Evolutionary conservation across 2,797 vertebrate species (phyloP), one percentile per base, ranked within the genome.

Genomic region (Otus scops): DNA sequence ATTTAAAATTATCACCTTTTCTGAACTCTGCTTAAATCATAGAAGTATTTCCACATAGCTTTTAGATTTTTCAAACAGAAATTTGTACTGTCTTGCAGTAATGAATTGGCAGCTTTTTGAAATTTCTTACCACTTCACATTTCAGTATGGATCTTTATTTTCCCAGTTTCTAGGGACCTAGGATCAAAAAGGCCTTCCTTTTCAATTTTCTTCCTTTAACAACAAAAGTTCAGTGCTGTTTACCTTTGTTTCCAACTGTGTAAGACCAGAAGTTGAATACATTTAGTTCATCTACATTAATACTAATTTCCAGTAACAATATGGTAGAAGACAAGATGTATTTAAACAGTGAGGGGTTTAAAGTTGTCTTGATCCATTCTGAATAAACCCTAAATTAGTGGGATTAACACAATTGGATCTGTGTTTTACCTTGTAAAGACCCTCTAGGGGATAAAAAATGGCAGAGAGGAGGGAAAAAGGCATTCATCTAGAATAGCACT

Each of bases 361-460:
- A 91, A 74, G 48, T 77, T 87, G 60, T 86, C 86, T 88, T 71
- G 67, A 89, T 87, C 74, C 38, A 26, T 23, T 79, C 32, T 71
- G 53, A 89, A 80, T 57, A 90, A 93, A 85, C 32, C 39, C 34
- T 85, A 89, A 88, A 89, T 92, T 87, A 79, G 32, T 60, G 15
- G 41, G 64, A 83, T 92, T 89, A 91, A 87, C 60, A 70, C 81
- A 89, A 64, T 13, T 2, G 5, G 54, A 80, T 75, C 83, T 94
- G 59, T 82, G 56, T 83, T 96, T 84, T 92, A 81, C 64, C 54
- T 93, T 36, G 26, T 82, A 68, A 96, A 92, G 78, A 77, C 60
- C 20, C 71, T 83, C 60, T n/a, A 48, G 78, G 75, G 68, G 9
- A 81, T 84, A 75, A 86, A 86, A 93, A 90, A 86, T 45, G 61